phyloP scores from a whole-genome alignment of 92 coral and sea anemone genomes.

The Galaxea fascicularis region DNA sequence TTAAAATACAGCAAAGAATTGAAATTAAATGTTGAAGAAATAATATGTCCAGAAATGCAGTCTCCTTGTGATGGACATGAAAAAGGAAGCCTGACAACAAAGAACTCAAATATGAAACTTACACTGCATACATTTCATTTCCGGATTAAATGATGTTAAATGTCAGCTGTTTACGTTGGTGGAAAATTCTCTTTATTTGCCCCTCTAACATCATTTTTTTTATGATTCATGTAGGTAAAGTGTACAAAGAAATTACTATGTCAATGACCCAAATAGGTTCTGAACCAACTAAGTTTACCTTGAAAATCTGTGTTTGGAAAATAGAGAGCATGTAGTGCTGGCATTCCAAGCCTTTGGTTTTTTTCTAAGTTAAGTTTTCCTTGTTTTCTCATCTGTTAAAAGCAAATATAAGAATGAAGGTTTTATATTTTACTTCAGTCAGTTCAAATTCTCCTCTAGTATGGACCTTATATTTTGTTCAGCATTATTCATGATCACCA shows the following conservation, averaged over 20 bases:
- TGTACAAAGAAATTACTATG: neutral
- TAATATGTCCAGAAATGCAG: neutral
- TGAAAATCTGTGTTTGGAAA: too few relatives aligned
- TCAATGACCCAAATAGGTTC: too few relatives aligned
- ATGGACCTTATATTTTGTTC: neutral
- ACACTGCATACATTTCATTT: neutral
- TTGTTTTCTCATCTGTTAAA: too few relatives aligned
- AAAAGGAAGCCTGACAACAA: neutral
- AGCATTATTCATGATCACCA: neutral
- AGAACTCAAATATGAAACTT: neutral
- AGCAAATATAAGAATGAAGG: neutral
- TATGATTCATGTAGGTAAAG: neutral
- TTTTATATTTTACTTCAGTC: neutral
- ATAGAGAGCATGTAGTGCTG: too few relatives aligned
- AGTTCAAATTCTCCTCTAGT: neutral
- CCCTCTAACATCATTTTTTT: too few relatives aligned
- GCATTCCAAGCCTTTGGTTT: too few relatives aligned
- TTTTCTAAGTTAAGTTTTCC: too few relatives aligned
- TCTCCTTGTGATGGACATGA: neutral
- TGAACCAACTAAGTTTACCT: too few relatives aligned
- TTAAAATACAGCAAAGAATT: neutral
- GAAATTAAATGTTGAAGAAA: neutral
- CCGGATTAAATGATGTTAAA: too few relatives aligned
- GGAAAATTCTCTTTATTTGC: too few relatives aligned
- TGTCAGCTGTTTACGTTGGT: too few relatives aligned